Conservation (phyloP, 2,797 vertebrate genomes). For the Eospalax fontanierii region DNA sequence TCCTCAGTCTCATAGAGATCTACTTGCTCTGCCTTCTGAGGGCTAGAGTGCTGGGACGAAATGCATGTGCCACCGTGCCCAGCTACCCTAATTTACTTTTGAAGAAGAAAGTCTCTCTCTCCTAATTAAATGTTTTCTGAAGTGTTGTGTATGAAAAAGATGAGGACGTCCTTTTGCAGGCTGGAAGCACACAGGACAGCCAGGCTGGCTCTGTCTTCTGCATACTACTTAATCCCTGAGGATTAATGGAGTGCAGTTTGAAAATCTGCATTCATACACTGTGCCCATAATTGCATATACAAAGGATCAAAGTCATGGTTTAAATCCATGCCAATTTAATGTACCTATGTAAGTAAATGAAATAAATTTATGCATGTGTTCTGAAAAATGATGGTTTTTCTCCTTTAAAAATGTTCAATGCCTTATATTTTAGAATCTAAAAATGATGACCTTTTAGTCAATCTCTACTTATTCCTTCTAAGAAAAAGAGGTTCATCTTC, state of each 20-base stretch:
- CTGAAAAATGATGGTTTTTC: slow-evolving; percentile 34
- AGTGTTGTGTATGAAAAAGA: neutral
- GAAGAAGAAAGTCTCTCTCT: neutral
- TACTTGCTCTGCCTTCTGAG: too few relatives aligned
- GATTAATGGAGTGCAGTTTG: neutral
- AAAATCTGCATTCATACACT: neutral
- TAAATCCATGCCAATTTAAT: slow-evolving; percentile 50
- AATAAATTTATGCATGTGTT: neutral
- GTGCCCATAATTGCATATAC: neutral
- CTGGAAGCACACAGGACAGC: rapidly evolving
- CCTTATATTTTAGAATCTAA: neutral
- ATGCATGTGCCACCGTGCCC: too few relatives aligned
- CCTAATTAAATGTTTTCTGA: neutral
- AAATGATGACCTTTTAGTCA: slow-evolving; percentile 16
- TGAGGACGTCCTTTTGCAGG: neutral
- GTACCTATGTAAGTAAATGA: slow-evolving; percentile 18
- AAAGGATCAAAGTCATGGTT: slow-evolving; percentile 46
- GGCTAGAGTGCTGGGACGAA: too few relatives aligned
- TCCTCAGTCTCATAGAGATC: too few relatives aligned
- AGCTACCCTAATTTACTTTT: neutral
- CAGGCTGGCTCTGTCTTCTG: neutral
- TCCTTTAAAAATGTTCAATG: slow-evolving; percentile 33
- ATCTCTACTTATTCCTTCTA: neutral
- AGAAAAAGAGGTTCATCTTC: neutral
- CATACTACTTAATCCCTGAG: neutral